Base-by-base conservation (phyloP, 1,140 invertebrate species). In the Hormaphis cornu region DNA sequence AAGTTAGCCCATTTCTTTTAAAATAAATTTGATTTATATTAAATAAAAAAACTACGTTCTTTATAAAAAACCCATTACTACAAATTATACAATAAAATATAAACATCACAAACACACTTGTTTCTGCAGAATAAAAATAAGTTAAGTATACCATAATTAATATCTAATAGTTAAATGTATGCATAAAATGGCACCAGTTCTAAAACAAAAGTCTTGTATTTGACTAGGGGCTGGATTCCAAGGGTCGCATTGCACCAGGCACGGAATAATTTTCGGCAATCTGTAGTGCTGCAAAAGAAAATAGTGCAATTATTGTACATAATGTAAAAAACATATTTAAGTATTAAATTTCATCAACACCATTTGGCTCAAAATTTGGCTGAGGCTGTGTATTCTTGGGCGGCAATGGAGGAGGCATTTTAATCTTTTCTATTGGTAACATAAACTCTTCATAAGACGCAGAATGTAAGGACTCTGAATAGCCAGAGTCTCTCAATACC, bases 381-480 rank as follows among this genome's bases (percentile, higher is more conserved):
- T 33, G 42, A 48, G 42, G 6, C 24, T 66, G 61, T 20, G 18
- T 66, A 33, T 66, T 50, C 1, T 66, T 66, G 18, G 61, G 61
- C 2, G 61, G 61, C 5, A 66, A 46, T 18, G 58, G 58, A 22
- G 61, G 61, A 22, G 61, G 61, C 3, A 14, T 30, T 33, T 66
- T 66, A 48, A 35, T 22, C 10, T 30, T 33, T 33, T 66, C 28
- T 4, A 35, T 48, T 33, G 61, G 61, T 46, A 66, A 33, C 9
- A 66, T 28, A 66, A 66, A 66, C 50, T 66, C 61, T 66, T 66
- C 61, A 66, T 66, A 66, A 22, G 61, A 66, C n/a, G 28, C 28
- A 1, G 61, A 66, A 66, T 46, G 42, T 48, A 66, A 46, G 24
- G 61, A 66, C 24, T 66, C 61, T 48, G 61, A 66, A 35, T 66